phyloP scores from a whole-genome alignment of 2,113 vertebrate species.

The Ranitomeya variabilis region DNA sequence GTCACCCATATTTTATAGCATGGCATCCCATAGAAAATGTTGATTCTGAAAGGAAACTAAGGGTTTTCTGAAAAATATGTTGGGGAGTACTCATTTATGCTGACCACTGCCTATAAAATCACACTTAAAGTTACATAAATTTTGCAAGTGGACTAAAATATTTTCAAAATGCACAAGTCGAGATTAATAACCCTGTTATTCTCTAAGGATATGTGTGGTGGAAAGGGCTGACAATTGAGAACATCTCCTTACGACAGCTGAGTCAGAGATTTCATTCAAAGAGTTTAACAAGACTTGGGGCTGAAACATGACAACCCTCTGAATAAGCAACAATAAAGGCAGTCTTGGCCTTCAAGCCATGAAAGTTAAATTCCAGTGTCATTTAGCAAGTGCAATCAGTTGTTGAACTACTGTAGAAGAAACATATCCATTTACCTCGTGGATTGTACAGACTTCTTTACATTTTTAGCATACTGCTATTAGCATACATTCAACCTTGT shows the following conservation, averaged over 20 bases:
- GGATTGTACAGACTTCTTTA: not conserved
- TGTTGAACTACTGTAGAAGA: not conserved
- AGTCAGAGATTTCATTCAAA: conserved; percentile 10
- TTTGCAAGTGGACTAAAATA: not conserved
- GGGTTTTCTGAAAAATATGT: too few species aligned
- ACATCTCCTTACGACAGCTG: conserved; percentile 19
- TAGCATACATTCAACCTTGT: not conserved
- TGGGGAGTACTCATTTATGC: too few species aligned
- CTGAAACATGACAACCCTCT: not conserved
- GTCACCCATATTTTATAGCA: too few species aligned
- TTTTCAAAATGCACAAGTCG: not conserved
- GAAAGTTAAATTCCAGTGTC: conserved; percentile 1
- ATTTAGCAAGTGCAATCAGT: not conserved
- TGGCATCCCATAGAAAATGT: too few species aligned
- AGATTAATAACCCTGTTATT: not conserved
- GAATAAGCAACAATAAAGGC: not conserved
- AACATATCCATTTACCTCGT: not conserved
- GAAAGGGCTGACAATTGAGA: not conserved
- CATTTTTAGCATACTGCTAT: not conserved
- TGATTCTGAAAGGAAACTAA: too few species aligned
- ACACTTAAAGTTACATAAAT: too few species aligned
- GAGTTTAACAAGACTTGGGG: not conserved
- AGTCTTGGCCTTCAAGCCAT: conserved; percentile 25
- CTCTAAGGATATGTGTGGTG: not conserved
- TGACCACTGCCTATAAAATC: too few species aligned